Evolutionary conservation across 2,113 vertebrate genomes (phyloP).

Genomic region (Perccottus glenii): DNA sequence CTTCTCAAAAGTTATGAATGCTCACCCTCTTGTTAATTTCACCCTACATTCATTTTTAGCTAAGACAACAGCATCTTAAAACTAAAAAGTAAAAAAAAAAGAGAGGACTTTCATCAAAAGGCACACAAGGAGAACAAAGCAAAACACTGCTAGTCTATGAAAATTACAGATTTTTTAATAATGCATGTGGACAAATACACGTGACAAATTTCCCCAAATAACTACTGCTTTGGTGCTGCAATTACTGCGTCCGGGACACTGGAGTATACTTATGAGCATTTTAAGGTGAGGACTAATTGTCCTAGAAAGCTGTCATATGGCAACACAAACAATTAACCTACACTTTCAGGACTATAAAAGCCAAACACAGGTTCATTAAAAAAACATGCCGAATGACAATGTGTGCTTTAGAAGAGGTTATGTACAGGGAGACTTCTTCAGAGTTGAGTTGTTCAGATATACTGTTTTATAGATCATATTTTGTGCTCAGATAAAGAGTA

Average conservation of each 20-base stretch:
- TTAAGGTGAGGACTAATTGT: slow-evolving; percentile 26
- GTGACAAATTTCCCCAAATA: slow-evolving; percentile 6
- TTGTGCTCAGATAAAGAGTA: slow-evolving; percentile 17
- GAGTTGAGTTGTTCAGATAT: background rate
- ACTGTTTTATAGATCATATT: too few relatives aligned
- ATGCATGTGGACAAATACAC: background rate
- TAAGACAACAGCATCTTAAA: background rate
- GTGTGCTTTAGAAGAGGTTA: background rate
- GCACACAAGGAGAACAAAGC: background rate
- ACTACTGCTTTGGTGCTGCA: background rate
- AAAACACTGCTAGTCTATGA: background rate
- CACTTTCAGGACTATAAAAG: background rate
- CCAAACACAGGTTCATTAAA: background rate
- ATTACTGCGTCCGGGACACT: slow-evolving; percentile 2
- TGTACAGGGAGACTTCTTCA: too few relatives aligned
- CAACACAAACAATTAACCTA: slow-evolving; percentile 4
- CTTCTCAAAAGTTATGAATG: slow-evolving; percentile 23
- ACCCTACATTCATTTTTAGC: background rate
- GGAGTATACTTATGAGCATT: background rate
- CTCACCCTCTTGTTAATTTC: slow-evolving; percentile 25
- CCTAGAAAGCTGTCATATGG: slow-evolving; percentile 2
- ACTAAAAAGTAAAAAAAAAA: background rate
- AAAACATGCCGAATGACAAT: background rate
- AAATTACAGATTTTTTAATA: background rate
- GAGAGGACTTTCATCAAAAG: too few relatives aligned